Conservation (phyloP, 2,797 vertebrate species). For the Hydrocynus forskahlii region DNA sequence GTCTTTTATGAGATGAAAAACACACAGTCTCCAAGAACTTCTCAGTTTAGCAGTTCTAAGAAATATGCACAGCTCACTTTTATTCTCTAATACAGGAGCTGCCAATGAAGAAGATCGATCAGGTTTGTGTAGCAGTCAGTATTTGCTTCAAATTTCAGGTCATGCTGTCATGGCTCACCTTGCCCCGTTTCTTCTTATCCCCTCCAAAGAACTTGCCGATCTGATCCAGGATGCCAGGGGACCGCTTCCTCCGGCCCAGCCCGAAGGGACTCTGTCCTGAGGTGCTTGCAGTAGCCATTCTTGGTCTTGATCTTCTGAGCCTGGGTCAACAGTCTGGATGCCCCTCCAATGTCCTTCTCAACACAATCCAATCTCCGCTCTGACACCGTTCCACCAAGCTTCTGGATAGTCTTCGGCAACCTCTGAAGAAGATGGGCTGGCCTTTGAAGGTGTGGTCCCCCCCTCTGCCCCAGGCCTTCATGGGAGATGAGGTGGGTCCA, state of each 20-base stretch:
- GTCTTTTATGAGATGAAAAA: too few species aligned
- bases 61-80: too few species aligned
- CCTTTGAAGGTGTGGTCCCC: conserved; percentile 94
- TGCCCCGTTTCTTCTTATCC: conserved; percentile 93
- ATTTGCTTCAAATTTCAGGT: background rate
- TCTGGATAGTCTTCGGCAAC: conserved; percentile 83
- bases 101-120: too few species aligned
- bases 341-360: conserved; percentile 76
- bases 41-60: too few species aligned
- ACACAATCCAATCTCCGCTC: conserved; percentile 79
- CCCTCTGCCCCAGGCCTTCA: conserved; percentile 81
- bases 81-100: too few species aligned
- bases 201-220: conserved; percentile 94
- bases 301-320: conserved; percentile 57
- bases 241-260: conserved; percentile 84
- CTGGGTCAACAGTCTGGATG: conserved; percentile 59
- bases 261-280: conserved; percentile 80
- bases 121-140: too few species aligned
- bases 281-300: conserved; percentile 91
- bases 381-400: conserved; percentile 76
- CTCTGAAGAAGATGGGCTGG: conserved; percentile 82
- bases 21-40: too few species aligned
- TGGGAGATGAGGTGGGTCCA: conserved; percentile 89
- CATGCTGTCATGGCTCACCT: conserved; percentile 82
- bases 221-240: conserved; percentile 91